Evolutionary conservation across 2,888 invertebrate species (phyloP), one percentile per base, ranked within the genome.

Genomic region (Brenthis hecate): DNA sequence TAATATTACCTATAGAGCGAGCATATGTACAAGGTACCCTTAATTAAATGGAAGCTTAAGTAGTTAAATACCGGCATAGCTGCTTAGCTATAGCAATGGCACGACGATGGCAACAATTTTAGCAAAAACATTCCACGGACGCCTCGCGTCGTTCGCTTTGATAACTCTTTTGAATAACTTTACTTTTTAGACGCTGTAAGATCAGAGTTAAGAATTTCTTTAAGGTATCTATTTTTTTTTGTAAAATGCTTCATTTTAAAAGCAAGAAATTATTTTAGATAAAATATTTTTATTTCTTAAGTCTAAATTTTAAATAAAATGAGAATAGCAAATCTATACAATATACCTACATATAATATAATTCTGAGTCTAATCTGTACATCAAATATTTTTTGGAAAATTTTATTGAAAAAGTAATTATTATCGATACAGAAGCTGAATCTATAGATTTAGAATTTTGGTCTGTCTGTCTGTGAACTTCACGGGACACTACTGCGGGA

Each of bases 41-140:
- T 73, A 76, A 75, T 73, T 68, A 72, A 70, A 71, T 66, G 71
- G 69, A 72, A 74, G 68, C 73, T 69, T 61, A 73, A 70, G 32
- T 78, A 78, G 82, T 74, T 80, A 82, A 82, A 77, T 85, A 84
- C 81, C 79, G 68, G 72, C 78, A 75, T 81, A 78, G 78, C 80
- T 79, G 78, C 79, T 74, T 68, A 81, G 82, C 79, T 82, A 88
- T 86, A 81, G 84, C 80, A 82, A 81, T 84, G 79, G 73, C 75
- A 78, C 60, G 62, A 62, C 81, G 77, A 86, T 85, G 84, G 80
- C 74, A 86, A 85, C 85, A 81, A 91, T 89, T 87, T 86, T 77
- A 80, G 82, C 89, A 91, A 91, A 91, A 86, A 87, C 82, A 92
- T 92, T 89, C 91, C 76, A 77, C 71, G 74, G 69, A 67, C 73